Evolutionary conservation across 1,140 invertebrate species (phyloP).

Genomic region (Hycleus phaleratus): DNA sequence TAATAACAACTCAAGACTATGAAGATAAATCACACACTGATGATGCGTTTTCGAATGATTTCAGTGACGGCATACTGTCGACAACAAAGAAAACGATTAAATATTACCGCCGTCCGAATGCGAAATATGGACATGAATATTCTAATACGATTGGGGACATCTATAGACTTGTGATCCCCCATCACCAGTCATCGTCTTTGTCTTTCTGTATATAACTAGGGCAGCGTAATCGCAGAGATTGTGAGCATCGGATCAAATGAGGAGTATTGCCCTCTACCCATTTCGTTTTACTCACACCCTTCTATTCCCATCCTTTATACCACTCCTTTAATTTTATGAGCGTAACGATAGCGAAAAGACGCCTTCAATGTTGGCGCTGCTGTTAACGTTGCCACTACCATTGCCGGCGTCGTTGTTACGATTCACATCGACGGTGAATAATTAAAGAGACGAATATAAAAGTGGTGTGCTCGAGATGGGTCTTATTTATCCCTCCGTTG

Average conservation of each 20-base stretch:
- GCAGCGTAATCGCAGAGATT: conserved; percentile 10
- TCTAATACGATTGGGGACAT: conserved; percentile 7
- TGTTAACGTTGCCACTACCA: neutral
- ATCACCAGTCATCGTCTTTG: conserved; percentile 8
- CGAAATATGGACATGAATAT: conserved; percentile 14
- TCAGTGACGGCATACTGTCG: neutral
- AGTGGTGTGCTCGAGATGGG: conserved; percentile 6
- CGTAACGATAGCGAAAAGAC: neutral
- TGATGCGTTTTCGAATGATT: no score
- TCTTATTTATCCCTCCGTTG: neutral
- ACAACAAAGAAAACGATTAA: conserved; percentile 10
- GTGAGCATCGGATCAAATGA: conserved; percentile 15
- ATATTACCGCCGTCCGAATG: conserved; percentile 8
- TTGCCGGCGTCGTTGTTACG: conserved; percentile 4
- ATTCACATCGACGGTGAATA: conserved; percentile 12
- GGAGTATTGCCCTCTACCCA: neutral
- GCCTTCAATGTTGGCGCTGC: conserved; percentile 2
- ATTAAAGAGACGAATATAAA: conserved; percentile 12
- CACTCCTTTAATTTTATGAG: neutral
- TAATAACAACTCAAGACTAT: no score
- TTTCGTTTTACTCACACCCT: neutral
- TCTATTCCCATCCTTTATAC: conserved; percentile 7
- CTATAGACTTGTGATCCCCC: conserved; percentile 4
- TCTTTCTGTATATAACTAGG: conserved; percentile 10
- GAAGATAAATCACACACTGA: no score